phyloP scores from a whole-genome alignment of 2,888 invertebrate genomes.

The Erpobdella octoculata region DNA sequence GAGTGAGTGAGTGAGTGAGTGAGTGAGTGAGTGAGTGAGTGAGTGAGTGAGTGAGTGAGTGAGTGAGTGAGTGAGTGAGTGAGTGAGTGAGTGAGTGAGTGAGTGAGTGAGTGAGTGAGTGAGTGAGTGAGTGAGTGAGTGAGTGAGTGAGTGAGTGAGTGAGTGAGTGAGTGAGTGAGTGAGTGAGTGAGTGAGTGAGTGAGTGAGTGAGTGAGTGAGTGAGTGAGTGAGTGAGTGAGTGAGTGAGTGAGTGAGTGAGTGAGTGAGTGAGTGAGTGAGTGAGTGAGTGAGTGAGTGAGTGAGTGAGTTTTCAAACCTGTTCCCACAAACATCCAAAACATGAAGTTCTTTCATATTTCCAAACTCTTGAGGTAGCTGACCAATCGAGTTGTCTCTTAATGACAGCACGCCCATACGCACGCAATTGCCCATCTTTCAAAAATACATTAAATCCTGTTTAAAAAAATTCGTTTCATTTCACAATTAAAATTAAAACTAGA shows the following conservation, averaged over 20 bases:
- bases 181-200: not conserved
- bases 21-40: not conserved
- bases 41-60: not conserved
- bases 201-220: not conserved
- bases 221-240: not conserved
- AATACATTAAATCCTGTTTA: not conserved
- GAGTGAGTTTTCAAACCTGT: conserved; percentile 2
- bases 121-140: not conserved
- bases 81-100: not conserved
- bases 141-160: not conserved
- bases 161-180: not conserved
- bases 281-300: not conserved
- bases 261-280: not conserved
- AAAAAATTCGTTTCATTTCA: not conserved
- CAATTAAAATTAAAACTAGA: not conserved
- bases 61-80: not conserved
- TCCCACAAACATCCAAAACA: conserved; percentile 26
- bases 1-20: not conserved
- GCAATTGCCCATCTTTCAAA: conserved; percentile 23
- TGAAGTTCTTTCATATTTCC: conserved; percentile 27
- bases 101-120: not conserved
- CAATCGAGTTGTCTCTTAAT: conserved; percentile 16
- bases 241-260: not conserved
- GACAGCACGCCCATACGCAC: conserved; percentile 25
- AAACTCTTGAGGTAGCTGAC: conserved; percentile 6